These are phyloP conservation scores for Trachelus iudaicus DNA, from an alignment of 2,888 invertebrate species.

Conservation along the genomic window DNA sequence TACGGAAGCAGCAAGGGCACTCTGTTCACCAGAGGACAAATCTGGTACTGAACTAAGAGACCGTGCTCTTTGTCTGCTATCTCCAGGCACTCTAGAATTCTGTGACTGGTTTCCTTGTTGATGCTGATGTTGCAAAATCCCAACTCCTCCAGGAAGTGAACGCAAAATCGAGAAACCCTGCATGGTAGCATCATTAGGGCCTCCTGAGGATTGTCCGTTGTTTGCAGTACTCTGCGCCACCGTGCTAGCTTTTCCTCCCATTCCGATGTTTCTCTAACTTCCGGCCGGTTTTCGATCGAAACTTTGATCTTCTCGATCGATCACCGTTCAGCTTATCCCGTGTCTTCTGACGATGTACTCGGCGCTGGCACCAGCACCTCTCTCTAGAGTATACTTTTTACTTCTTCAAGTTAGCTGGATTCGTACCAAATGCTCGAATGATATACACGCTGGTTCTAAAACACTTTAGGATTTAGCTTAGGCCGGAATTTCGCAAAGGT, in stretches of 20 bases:
- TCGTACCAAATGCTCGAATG: conserved; percentile 18
- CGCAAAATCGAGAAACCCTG: conserved; percentile 76
- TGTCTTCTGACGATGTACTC: background rate
- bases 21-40: conserved; percentile 70
- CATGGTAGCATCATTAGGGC: conserved; percentile 73
- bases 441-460: conserved; percentile 37
- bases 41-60: conserved; percentile 88
- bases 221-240: conserved; percentile 67
- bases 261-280: conserved; percentile 50
- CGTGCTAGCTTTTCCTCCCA: conserved; percentile 90
- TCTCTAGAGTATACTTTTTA: background rate
- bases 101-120: conserved; percentile 59
- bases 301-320: background rate
- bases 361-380: background rate
- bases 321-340: background rate
- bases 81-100: conserved; percentile 55
- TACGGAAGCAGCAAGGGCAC: conserved; percentile 73
- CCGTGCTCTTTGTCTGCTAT: conserved; percentile 79
- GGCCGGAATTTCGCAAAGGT: conserved; percentile 49
- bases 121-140: conserved; percentile 75
- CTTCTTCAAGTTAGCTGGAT: background rate
- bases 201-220: conserved; percentile 80
- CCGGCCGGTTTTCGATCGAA: background rate
- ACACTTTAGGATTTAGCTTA: conserved; percentile 48
- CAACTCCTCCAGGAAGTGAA: conserved; percentile 76